Evolutionary conservation across 2,113 vertebrate species (phyloP).

Genomic region (Phainopepla nitens): DNA sequence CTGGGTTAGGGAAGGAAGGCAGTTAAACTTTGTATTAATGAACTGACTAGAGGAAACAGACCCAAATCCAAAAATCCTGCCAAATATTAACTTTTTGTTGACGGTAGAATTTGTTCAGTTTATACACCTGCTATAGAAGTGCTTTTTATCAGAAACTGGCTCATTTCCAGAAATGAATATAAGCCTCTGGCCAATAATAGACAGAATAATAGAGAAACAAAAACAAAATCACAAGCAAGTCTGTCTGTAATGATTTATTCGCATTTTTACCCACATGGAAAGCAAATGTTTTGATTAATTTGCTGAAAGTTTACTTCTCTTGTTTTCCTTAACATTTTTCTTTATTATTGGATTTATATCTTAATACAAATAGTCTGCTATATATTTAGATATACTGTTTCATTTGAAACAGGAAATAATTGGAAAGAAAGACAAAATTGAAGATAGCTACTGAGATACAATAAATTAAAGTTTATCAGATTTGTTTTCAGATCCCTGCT

Average conservation of each 20-base stretch:
- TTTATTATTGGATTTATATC: conserved; percentile 22
- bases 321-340: conserved; percentile 46
- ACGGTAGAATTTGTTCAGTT: conserved; percentile 21
- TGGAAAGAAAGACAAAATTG: background rate
- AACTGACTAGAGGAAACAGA: conserved; percentile 14
- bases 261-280: background rate
- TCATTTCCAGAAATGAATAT: background rate
- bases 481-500: background rate
- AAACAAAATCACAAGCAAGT: conserved; percentile 21
- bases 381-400: background rate
- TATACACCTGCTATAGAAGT: conserved; percentile 41
- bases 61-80: conserved; percentile 5
- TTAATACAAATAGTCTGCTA: background rate
- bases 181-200: conserved; percentile 13
- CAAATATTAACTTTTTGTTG: conserved; percentile 42
- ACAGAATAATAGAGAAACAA: conserved; percentile 3
- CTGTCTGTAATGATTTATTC: conserved; percentile 17
- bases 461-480: background rate
- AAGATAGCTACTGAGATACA: background rate
- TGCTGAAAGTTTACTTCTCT: conserved; percentile 14
- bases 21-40: conserved; percentile 31
- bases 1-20: background rate
- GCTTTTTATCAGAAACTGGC: background rate
- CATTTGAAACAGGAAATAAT: too few species aligned
- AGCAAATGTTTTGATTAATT: conserved; percentile 54